Evolutionary conservation across 2,113 vertebrate species (phyloP).

Genomic region (Etia nguti): DNA sequence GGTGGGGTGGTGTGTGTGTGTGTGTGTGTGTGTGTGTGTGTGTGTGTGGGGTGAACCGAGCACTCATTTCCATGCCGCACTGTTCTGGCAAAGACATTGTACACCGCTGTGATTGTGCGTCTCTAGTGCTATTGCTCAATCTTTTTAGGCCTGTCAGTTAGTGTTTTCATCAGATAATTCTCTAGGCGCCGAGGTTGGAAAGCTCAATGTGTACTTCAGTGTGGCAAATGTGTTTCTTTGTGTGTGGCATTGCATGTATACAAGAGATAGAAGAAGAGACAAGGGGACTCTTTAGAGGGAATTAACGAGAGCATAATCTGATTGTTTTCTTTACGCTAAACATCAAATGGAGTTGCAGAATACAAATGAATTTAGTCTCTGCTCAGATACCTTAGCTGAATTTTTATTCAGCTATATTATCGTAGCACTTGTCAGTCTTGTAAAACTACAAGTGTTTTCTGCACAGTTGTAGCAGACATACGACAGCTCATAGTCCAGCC

Average conservation of each 20-base stretch:
- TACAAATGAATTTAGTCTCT: neutral
- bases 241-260: neutral
- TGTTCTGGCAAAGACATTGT: conserved; percentile 63
- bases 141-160: conserved; percentile 67
- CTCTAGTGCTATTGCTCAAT: conserved; percentile 64
- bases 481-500: conserved; percentile 4
- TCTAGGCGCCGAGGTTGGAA: conserved; percentile 30
- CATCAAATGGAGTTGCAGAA: neutral
- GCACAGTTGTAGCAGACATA: neutral
- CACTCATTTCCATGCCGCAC: conserved; percentile 57
- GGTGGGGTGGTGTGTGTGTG: neutral
- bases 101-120: conserved; percentile 56
- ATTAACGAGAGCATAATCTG: neutral
- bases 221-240: conserved; percentile 18
- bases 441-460: neutral
- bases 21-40: too few species aligned
- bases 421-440: neutral
- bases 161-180: conserved; percentile 57
- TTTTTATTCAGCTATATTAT: neutral
- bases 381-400: neutral
- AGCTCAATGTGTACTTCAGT: conserved; percentile 40
- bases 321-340: neutral
- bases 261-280: neutral
- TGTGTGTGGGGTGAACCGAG: neutral
- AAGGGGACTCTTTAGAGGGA: neutral